Evolutionary conservation across 2,113 vertebrate species (phyloP).

Genomic region (Sinosuthora webbiana): DNA sequence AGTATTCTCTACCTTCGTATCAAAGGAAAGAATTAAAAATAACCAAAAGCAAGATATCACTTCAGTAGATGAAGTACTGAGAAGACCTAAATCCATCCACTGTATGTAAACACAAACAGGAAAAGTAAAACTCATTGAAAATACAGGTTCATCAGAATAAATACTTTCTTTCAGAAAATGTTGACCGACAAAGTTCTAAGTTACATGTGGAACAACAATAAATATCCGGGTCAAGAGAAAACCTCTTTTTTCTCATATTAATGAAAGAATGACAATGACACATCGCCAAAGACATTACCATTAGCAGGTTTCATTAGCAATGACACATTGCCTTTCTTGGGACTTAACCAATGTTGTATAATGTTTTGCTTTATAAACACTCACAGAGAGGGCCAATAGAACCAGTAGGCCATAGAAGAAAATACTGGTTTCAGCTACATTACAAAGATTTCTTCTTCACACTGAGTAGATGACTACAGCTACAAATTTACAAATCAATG

Average conservation of each 20-base stretch:
- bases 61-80: not conserved
- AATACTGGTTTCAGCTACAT: not conserved
- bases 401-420: not conserved
- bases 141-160: not conserved
- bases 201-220: not conserved
- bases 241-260: not conserved
- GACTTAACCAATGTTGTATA: not conserved
- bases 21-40: slow-evolving; percentile 46
- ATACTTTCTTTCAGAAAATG: not conserved
- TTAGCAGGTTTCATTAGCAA: not conserved
- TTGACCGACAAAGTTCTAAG: not conserved
- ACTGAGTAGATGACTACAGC: not conserved
- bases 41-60: not conserved
- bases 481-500: not conserved
- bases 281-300: not conserved
- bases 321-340: not conserved
- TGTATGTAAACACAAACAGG: not conserved
- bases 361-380: not conserved
- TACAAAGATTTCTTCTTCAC: not conserved
- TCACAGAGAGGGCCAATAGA: not conserved
- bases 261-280: not conserved
- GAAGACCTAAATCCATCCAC: not conserved
- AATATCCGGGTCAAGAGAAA: not conserved
- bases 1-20: not conserved
- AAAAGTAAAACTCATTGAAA: not conserved